Conservation (phyloP, 1,140 invertebrate species). For the Magallana ariakensis region DNA sequence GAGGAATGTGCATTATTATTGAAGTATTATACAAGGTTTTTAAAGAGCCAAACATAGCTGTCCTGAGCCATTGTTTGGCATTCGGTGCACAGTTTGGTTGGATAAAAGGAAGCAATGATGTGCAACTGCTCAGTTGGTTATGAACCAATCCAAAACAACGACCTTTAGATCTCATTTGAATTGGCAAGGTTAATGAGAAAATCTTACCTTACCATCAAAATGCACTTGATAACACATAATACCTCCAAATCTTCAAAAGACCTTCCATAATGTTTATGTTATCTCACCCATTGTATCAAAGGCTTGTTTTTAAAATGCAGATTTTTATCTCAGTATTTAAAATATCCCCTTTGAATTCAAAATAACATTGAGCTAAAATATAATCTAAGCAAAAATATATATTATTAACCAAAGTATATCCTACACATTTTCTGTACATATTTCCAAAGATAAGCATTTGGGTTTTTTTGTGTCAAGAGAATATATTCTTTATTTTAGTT, state of each 20-base stretch:
- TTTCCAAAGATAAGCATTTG: too few relatives aligned
- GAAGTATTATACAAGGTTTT: background rate
- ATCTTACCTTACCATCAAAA: constrained; percentile 19
- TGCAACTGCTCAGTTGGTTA: constrained; percentile 13
- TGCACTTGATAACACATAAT: constrained; percentile 23
- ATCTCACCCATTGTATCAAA: constrained; percentile 26
- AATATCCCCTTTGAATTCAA: constrained; percentile 1
- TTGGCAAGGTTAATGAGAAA: constrained; percentile 36
- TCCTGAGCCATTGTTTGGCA: background rate
- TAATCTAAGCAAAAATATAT: background rate
- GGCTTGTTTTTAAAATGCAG: constrained; percentile 33
- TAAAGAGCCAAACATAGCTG: background rate
- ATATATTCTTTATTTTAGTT: too few relatives aligned
- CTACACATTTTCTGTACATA: too few relatives aligned
- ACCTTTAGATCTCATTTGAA: constrained; percentile 7
- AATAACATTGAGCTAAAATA: background rate
- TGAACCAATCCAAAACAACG: background rate
- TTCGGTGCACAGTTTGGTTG: background rate
- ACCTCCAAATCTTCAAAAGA: constrained; percentile 27
- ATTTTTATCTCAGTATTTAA: constrained; percentile 32
- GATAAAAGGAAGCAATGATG: constrained; percentile 8
- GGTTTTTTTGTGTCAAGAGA: too few relatives aligned
- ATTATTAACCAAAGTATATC: too few relatives aligned
- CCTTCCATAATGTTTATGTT: constrained; percentile 2
- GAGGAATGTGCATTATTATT: background rate